Evolutionary conservation across 2,113 vertebrate species (phyloP).

Genomic region (Cynopterus brachyotis): DNA sequence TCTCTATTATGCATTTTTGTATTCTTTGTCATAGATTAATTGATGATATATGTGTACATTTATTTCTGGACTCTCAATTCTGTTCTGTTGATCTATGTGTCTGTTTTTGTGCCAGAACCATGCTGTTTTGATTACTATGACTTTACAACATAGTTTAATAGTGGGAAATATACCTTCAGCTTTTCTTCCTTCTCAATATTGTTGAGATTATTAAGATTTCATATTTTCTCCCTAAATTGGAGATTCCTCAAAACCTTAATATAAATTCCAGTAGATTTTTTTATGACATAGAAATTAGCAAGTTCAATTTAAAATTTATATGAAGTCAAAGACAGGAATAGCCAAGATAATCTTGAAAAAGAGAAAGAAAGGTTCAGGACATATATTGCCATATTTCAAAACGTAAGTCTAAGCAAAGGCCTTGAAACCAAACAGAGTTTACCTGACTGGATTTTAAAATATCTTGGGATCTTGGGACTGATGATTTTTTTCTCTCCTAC

Average conservation of each 20-base stretch:
- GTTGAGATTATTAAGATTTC: background rate
- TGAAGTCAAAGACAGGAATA: background rate
- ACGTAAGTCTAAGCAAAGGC: background rate
- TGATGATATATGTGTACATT: background rate
- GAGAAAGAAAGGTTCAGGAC: background rate
- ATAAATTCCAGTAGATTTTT: background rate
- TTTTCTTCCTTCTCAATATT: background rate
- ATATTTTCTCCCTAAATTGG: background rate
- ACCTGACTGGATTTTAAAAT: background rate
- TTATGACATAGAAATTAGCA: background rate
- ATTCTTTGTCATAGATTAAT: background rate
- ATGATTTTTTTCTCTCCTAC: background rate
- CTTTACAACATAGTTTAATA: background rate
- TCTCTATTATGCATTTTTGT: background rate
- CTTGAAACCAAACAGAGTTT: background rate
- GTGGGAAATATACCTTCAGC: background rate
- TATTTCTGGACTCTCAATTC: background rate
- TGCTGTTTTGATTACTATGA: background rate
- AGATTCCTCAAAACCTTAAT: background rate
- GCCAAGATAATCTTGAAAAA: background rate
- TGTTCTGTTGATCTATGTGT: background rate
- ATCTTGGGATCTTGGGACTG: background rate
- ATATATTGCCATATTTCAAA: background rate
- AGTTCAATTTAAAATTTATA: background rate
- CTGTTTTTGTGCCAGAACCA: background rate